Base-by-base conservation (phyloP, 2,113 vertebrate genomes). In the Cisticola juncidis region DNA sequence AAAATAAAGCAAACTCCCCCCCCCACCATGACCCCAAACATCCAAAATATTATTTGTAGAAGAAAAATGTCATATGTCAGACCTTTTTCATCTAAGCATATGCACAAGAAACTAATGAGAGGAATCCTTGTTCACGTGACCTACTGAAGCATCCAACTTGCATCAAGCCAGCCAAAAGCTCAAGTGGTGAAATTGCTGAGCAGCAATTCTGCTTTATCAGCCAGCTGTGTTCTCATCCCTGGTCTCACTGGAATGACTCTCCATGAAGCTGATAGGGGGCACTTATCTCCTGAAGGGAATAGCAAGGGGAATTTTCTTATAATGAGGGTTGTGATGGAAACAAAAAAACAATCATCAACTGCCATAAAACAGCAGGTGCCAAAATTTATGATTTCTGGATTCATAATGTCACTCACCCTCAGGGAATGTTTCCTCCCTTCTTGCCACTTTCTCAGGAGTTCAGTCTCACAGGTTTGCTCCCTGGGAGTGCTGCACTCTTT, bases 121-220 rank as follows among this genome's bases (percentile, higher is more conserved):
- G 21, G 58, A 58, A 22, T 36, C 28, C 5, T 5, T 3, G 3
- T 21, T 8, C 33, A 10, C 1, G 2, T 22, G 38, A 6, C 23
- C 22, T 17, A 20, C 23, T 33, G 26, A 89, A 81, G 11, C 35
- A 71, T 17, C 5, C 10, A 14, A 1, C 48, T 81, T 68, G 7
- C 29, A 48, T 51, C 26, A 72, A 87, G 29, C 9, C 24, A 82
- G 36, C 3, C 40, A 64, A 85, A 87, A 87, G 2, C 14, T 25
- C 24, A 26, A 21, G 7, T 23, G 12, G 18, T 31, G 57, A 79
- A 87, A 72, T 6, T 11, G 3, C 21, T 58, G 51, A 74, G 3
- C 25, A 78, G 17, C 26, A 51, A 9, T 3, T 81, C 26, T 61
- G 6, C 26, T 81, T 54, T 50, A 60, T 74, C 54, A 82, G 7